Evolutionary conservation across 2,113 vertebrate genomes (phyloP).

Genomic region (Microcebus jonahi): DNA sequence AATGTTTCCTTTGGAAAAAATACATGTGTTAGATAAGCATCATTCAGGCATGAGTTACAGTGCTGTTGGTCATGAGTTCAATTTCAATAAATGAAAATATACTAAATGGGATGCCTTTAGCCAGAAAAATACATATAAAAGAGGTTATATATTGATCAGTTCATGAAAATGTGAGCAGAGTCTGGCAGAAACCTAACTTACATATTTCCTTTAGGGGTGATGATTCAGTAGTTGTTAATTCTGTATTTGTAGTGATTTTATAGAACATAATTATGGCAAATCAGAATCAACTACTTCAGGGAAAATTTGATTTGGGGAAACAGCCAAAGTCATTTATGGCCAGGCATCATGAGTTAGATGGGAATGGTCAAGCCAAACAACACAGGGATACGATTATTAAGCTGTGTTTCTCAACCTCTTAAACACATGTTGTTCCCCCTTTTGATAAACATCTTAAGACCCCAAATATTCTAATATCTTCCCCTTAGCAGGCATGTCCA

Average conservation of each 20-base stretch:
- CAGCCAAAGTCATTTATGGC: neutral
- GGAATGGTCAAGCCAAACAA: neutral
- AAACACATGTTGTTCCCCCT: neutral
- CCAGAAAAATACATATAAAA: neutral
- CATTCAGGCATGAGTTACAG: neutral
- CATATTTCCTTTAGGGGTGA: neutral
- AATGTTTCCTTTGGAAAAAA: neutral
- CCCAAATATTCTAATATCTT: neutral
- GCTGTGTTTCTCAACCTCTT: neutral
- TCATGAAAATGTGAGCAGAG: neutral
- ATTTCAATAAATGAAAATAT: neutral
- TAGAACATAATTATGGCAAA: neutral
- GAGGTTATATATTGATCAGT: neutral
- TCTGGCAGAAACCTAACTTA: neutral
- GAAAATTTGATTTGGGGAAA: conserved; percentile 11
- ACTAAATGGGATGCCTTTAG: neutral
- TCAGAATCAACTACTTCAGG: neutral
- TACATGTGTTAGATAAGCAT: neutral
- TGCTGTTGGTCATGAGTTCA: conserved; percentile 14
- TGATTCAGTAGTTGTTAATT: conserved; percentile 38
- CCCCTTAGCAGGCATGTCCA: neutral
- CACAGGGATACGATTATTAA: neutral
- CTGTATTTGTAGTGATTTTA: neutral
- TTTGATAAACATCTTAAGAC: neutral
- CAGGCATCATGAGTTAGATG: neutral